phyloP scores from a whole-genome alignment of 1,140 invertebrate genomes.

The Physella acuta region DNA sequence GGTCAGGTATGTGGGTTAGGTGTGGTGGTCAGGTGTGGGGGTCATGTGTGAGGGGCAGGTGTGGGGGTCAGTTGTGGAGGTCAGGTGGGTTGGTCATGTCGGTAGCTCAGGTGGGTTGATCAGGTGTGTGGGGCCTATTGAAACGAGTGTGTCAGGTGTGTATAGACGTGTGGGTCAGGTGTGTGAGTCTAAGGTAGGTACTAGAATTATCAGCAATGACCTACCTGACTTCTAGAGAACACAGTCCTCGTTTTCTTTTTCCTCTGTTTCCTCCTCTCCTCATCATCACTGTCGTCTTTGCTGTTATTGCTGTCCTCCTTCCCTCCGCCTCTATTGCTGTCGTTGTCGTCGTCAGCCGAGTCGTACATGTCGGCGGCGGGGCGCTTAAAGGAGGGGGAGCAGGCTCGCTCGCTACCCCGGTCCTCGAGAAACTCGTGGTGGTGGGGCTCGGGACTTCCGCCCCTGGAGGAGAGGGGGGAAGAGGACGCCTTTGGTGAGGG shows the following conservation, averaged over 20 bases:
- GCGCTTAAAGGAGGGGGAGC: constrained; percentile 27
- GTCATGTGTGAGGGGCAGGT: too few species aligned
- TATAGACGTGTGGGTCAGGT: too few species aligned
- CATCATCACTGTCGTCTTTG: constrained; percentile 60
- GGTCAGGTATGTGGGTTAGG: too few species aligned
- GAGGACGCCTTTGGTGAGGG: constrained; percentile 25
- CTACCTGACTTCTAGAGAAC: constrained; percentile 76
- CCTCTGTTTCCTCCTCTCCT: constrained; percentile 70
- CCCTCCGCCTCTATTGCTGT: constrained; percentile 24
- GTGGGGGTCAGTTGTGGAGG: too few species aligned
- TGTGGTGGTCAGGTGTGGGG: too few species aligned
- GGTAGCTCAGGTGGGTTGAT: too few species aligned
- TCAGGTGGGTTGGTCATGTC: too few species aligned
- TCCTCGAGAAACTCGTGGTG: constrained; percentile 19
- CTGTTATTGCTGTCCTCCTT: constrained; percentile 54
- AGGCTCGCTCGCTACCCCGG: constrained; percentile 6
- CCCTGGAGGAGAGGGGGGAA: constrained; percentile 26
- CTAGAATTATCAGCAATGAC: too few species aligned
- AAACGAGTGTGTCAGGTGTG: too few species aligned
- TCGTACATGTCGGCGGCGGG: constrained; percentile 24
- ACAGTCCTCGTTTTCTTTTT: constrained; percentile 99
- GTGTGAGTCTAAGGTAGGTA: too few species aligned
- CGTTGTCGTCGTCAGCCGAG: constrained; percentile 27
- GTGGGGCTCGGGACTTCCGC: constrained; percentile 15
- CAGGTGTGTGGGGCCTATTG: too few species aligned